These are phyloP conservation scores for Atherix ibis DNA, from an alignment of 2,888 invertebrate species.

Conservation along the genomic window DNA sequence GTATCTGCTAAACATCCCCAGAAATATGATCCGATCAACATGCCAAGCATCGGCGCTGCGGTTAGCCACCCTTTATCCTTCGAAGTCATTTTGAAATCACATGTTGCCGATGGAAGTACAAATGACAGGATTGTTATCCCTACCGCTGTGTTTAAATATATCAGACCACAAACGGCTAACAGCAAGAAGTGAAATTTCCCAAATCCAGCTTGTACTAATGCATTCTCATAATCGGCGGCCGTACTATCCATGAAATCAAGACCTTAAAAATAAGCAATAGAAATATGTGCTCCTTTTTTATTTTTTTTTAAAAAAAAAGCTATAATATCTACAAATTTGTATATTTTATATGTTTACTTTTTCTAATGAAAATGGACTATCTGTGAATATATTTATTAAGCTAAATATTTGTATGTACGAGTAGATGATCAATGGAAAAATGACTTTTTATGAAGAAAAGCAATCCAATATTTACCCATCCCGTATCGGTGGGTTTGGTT, in stretches of 20 bases:
- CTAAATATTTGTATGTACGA: too few relatives aligned
- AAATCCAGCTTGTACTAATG: slow-evolving; percentile 43
- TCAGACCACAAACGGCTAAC: slow-evolving; percentile 58
- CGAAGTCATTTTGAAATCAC: slow-evolving; percentile 66
- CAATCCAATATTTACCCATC: slow-evolving; percentile 18
- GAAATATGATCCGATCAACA: slow-evolving; percentile 69
- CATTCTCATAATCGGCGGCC: slow-evolving; percentile 26
- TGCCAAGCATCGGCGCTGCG: slow-evolving; percentile 64
- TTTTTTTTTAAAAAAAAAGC: too few relatives aligned
- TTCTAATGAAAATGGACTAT: too few relatives aligned
- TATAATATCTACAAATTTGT: too few relatives aligned
- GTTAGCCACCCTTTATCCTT: slow-evolving; percentile 62
- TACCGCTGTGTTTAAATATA: slow-evolving; percentile 69
- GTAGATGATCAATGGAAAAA: too few relatives aligned
- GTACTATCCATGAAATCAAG: slow-evolving; percentile 26
- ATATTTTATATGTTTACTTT: too few relatives aligned
- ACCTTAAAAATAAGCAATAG: slow-evolving; percentile 18
- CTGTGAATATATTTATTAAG: too few relatives aligned
- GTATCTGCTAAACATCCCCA: slow-evolving; percentile 76
- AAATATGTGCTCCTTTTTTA: too few relatives aligned
- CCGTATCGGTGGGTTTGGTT: slow-evolving; percentile 14
- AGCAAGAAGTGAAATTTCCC: slow-evolving; percentile 68
- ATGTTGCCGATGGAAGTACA: slow-evolving; percentile 66
- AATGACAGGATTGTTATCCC: slow-evolving; percentile 69
- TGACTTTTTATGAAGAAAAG: too few relatives aligned